phyloP scores from a whole-genome alignment of 2,888 invertebrate species.

The Entomobrya multifasciata region DNA sequence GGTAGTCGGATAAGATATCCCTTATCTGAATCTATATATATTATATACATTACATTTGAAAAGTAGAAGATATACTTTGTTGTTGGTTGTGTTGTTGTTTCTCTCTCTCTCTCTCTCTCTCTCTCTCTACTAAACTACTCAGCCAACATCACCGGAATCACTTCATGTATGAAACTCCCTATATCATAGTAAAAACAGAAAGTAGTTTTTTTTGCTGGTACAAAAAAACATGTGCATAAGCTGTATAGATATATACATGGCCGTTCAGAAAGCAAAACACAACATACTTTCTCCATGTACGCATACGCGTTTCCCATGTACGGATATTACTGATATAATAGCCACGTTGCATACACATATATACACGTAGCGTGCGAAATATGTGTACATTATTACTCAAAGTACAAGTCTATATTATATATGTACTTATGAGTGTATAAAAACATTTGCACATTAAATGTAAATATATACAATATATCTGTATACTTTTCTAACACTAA shows the following conservation, averaged over 20 bases:
- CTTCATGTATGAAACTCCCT: conserved; percentile 19
- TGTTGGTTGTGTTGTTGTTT: conserved; percentile 21
- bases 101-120: neutral
- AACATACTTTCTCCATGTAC: too few relatives aligned
- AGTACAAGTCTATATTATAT: too few relatives aligned
- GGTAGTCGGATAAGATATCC: conserved; percentile 62
- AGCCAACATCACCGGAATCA: conserved; percentile 28
- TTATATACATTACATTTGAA: conserved; percentile 28
- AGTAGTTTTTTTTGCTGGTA: conserved; percentile 3
- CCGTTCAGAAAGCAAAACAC: neutral
- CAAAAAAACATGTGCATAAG: neutral
- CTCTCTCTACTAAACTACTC: neutral
- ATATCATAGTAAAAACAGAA: neutral
- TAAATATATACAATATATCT: too few relatives aligned
- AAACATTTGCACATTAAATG: too few relatives aligned
- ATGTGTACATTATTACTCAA: too few relatives aligned
- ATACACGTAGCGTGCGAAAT: too few relatives aligned
- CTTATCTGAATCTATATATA: conserved; percentile 43
- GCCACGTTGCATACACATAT: too few relatives aligned
- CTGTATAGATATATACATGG: neutral
- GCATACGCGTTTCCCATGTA: too few relatives aligned
- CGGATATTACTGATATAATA: too few relatives aligned
- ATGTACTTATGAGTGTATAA: too few relatives aligned
- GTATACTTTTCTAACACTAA: too few relatives aligned
- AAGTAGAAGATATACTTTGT: conserved; percentile 49